These are phyloP conservation scores for Andricus curvator DNA, from an alignment of 2,888 invertebrate species.

Conservation along the genomic window DNA sequence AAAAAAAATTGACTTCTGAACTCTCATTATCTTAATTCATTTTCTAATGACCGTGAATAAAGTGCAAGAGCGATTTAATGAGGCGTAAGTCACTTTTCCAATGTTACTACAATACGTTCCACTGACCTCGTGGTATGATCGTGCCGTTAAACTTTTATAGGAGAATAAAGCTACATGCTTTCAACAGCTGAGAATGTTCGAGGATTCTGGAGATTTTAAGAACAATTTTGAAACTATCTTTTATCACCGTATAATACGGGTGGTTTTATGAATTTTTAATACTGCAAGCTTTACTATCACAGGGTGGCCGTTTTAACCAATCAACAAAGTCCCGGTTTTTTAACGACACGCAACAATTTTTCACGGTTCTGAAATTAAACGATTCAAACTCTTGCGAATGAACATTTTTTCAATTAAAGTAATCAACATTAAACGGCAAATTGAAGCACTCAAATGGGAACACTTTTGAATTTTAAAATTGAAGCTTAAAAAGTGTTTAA, in stretches of 20 bases:
- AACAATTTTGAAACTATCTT: not conserved
- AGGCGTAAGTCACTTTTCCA: not conserved
- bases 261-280: not conserved
- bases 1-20: conserved; percentile 4
- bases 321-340: too few relatives aligned
- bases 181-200: not conserved
- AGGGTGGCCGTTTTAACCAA: too few relatives aligned
- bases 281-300: not conserved
- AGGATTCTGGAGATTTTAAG: not conserved
- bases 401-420: too few relatives aligned
- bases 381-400: too few relatives aligned
- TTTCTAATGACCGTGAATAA: not conserved
- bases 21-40: not conserved
- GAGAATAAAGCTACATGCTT: conserved; percentile 15
- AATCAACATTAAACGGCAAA: too few relatives aligned
- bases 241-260: not conserved
- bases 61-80: not conserved
- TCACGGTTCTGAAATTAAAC: too few relatives aligned
- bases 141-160: conserved; percentile 26
- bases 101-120: not conserved
- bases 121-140: conserved; percentile 12
- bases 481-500: too few relatives aligned
- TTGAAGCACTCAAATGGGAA: too few relatives aligned
- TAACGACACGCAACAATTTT: too few relatives aligned
- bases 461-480: too few relatives aligned